phyloP scores from a whole-genome alignment of 2,888 invertebrate genomes.

The Chrysolina oricalcia region DNA sequence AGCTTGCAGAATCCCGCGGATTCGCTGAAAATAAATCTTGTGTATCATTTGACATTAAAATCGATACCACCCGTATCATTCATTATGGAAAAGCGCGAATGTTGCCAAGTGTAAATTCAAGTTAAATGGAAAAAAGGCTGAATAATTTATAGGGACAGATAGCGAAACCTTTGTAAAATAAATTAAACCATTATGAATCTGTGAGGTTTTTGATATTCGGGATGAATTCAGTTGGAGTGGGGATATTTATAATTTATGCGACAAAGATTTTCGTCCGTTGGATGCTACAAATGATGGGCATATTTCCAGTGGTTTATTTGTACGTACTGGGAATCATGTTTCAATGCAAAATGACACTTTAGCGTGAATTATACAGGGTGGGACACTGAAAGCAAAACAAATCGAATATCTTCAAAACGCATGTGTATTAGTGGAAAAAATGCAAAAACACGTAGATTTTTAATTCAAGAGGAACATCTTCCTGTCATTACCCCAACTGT shows the following conservation, averaged over 20 bases:
- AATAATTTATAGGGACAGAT: slow-evolving; percentile 43
- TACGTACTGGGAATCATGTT: no score
- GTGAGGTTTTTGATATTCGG: slow-evolving; percentile 21
- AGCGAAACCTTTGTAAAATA: slow-evolving; percentile 38
- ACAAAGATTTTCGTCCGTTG: not conserved
- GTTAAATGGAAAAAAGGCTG: slow-evolving; percentile 36
- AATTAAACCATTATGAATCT: slow-evolving; percentile 39
- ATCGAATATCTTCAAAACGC: no score
- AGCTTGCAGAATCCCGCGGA: slow-evolving; percentile 41
- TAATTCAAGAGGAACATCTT: no score
- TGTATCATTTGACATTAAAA: slow-evolving; percentile 41
- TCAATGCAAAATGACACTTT: no score
- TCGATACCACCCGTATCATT: slow-evolving; percentile 44
- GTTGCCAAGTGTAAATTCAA: slow-evolving; percentile 44
- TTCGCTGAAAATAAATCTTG: slow-evolving; percentile 44
- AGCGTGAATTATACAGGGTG: no score
- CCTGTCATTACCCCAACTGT: no score
- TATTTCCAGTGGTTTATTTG: not conserved
- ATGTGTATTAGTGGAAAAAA: no score
- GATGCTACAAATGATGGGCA: not conserved
- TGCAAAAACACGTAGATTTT: no score
- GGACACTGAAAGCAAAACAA: no score
- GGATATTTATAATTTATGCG: slow-evolving; percentile 13
- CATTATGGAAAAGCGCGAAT: slow-evolving; percentile 41
- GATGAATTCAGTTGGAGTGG: slow-evolving; percentile 6